These are phyloP conservation scores for Phalacrocorax carbo DNA, from an alignment of 2,113 vertebrate genomes.

Conservation along the genomic window DNA sequence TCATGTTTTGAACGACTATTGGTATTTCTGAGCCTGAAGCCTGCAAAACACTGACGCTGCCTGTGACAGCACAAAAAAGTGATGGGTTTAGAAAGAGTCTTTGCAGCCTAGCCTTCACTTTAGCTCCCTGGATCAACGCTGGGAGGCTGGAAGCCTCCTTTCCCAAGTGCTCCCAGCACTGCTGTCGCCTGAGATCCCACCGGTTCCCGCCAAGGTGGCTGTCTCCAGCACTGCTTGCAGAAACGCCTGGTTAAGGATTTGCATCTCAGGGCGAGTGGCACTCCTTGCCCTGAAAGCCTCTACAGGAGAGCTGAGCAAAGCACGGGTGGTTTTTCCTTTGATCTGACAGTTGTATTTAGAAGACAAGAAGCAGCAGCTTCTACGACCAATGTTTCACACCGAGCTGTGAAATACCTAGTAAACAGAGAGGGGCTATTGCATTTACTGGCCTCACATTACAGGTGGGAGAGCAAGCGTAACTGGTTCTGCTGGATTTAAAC, in stretches of 20 bases:
- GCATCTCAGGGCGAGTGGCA: background rate
- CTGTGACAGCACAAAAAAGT: background rate
- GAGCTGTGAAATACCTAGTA: background rate
- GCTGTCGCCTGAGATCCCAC: background rate
- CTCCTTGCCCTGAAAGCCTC: background rate
- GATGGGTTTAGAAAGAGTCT: background rate
- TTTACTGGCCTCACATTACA: background rate
- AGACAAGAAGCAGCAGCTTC: conserved; percentile 13
- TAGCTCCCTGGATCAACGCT: background rate
- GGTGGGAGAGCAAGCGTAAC: conserved; percentile 10
- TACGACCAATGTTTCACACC: background rate
- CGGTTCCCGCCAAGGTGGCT: background rate
- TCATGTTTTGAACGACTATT: background rate
- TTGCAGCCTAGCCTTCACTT: background rate
- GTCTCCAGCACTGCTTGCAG: background rate
- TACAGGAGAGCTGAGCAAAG: background rate
- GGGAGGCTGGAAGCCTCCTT: background rate
- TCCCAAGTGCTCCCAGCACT: background rate
- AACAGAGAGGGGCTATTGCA: conserved; percentile 27
- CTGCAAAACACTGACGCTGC: background rate
- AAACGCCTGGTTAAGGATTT: background rate
- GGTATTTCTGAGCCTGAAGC: background rate
- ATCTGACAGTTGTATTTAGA: background rate
- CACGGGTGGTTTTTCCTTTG: background rate
- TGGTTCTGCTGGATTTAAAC: conserved; percentile 36